Evolutionary conservation across 2,888 invertebrate genomes (phyloP), one percentile per base, ranked within the genome.

Genomic region (Neuroscelio doddi): DNA sequence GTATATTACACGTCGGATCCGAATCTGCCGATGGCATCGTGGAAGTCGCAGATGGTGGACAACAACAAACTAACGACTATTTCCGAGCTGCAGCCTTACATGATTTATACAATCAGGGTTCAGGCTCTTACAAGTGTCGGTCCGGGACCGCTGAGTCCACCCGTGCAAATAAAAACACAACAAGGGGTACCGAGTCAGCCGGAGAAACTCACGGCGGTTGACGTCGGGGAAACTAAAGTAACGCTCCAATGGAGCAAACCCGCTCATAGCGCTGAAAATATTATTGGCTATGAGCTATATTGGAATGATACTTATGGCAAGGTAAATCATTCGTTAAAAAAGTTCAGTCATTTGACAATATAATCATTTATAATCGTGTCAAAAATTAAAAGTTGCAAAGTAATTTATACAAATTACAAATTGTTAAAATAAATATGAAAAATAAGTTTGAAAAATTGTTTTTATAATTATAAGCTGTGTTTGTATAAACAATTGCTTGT

Each of bases 181-280:
- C 97, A 96, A 90, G 98, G 98, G 90, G 98, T 98, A 69, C 98
- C 98, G 47, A 96, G 96, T 68, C 97, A 98, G 86, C 98, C 98
- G 9, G 92, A 93, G 76, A 94, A 94, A 87, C 88, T 98, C 78
- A 90, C 93, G 74, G 94, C 93, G 9, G 91, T 92, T 64, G 93
- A 96, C 81, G 90, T 93, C 52, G 95, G 95, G 47, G 96, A 98
- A 85, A 95, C 95, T 47, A 91, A 93, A 62, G 94, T 98, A 56
- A 93, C 93, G 58, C 88, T 98, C 77, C 92, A 93, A 73, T 98
- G 98, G 98, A 92, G 92, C 62, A 91, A 93, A 79, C 98, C 98
- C 12, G 90, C 92, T 65, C 95, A 95, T 86, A 93, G 95, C 67
- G 93, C 94, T 66, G 96, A 96, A 85, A 95, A 93, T 85, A 96